phyloP scores from a whole-genome alignment of 2,113 vertebrate species.

The Psammodynastes pulverulentus region DNA sequence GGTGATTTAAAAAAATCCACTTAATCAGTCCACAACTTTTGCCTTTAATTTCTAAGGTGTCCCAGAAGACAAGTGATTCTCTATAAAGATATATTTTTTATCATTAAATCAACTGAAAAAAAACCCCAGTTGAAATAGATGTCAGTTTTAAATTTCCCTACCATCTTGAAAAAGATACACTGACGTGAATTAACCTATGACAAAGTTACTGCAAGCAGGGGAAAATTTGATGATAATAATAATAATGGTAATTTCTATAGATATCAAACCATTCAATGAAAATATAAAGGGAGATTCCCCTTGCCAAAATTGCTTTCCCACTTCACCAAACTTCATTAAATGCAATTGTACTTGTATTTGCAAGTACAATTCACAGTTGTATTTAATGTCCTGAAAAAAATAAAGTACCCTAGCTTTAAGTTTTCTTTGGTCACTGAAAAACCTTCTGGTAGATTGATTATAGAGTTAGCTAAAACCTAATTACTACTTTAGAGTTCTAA shows the following conservation, averaged over 20 bases:
- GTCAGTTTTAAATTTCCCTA: constrained; percentile 57
- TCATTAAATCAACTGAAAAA: constrained; percentile 73
- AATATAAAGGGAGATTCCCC: constrained; percentile 43
- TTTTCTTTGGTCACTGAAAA: neutral
- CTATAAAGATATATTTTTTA: constrained; percentile 59
- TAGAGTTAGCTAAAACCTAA: neutral
- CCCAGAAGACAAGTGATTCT: constrained; percentile 57
- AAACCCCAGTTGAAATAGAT: constrained; percentile 76
- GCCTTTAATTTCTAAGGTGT: constrained; percentile 68
- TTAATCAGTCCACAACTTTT: constrained; percentile 55
- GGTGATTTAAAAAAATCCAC: constrained; percentile 19
- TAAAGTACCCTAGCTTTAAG: neutral
- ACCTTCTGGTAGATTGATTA: neutral
- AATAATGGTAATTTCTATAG: constrained; percentile 62
- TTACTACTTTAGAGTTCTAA: neutral
- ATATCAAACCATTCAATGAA: constrained; percentile 53
- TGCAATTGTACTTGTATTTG: constrained; percentile 3
- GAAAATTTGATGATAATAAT: constrained; percentile 57
- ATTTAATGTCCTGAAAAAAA: neutral
- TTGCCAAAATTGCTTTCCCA: constrained; percentile 18
- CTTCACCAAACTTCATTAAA: neutral
- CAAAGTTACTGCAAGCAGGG: constrained; percentile 53
- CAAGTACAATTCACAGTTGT: no score
- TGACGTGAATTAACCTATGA: constrained; percentile 72
- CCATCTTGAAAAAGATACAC: constrained; percentile 60